A percentile compares a stretch with the other conserved stretches of the same genome.
phyloP scores from a whole-genome alignment of 1,140 invertebrate genomes.

The Magallana ariakensis region DNA sequence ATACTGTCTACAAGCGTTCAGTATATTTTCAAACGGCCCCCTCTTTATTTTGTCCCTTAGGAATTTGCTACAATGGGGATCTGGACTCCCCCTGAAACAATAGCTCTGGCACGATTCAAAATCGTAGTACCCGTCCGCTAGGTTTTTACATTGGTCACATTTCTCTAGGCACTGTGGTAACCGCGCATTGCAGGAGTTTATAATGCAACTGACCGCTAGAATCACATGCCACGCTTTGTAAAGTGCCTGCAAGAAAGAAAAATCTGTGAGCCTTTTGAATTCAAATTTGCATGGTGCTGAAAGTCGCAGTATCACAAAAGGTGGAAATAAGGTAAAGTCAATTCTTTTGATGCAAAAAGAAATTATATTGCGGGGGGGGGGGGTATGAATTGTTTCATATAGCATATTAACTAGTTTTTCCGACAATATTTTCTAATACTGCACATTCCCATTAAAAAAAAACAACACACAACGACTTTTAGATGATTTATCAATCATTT shows the following conservation, averaged over 20 bases:
- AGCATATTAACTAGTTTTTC: too few species aligned
- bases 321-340: too few species aligned
- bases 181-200: background rate
- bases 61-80: background rate
- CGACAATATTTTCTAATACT: too few species aligned
- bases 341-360: too few species aligned
- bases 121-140: constrained; percentile 1
- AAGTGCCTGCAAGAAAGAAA: background rate
- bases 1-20: background rate
- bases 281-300: too few species aligned
- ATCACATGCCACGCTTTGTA: background rate
- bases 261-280: too few species aligned
- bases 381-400: too few species aligned
- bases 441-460: too few species aligned
- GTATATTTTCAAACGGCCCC: background rate
- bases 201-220: background rate
- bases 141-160: background rate
- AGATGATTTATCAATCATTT: too few species aligned
- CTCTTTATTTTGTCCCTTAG: background rate
- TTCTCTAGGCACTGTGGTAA: background rate
- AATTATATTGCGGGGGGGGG: too few species aligned
- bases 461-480: too few species aligned
- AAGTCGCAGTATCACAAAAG: too few species aligned
- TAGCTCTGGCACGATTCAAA: background rate
- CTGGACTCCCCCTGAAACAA: background rate